Percentiles rank a stretch among this genome's conserved stretches.
Evolutionary conservation across 2,888 invertebrate species (phyloP).

Genomic region (Crematogaster levior): DNA sequence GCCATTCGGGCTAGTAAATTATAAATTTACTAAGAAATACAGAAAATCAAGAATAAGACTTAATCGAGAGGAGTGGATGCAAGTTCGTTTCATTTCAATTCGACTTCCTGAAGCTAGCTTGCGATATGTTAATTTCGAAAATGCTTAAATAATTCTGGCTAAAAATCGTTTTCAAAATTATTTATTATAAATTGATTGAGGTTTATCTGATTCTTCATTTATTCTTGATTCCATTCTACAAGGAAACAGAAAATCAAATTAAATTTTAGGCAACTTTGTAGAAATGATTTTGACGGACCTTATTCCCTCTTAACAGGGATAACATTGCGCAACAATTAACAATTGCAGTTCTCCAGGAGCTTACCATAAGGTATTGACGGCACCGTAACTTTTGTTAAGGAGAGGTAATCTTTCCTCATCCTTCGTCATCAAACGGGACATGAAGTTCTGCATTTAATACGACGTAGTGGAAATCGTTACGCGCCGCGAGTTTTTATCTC

Average conservation of each 20-base stretch:
- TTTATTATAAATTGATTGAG: not conserved
- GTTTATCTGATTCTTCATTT: not conserved
- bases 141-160: not conserved
- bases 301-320: not conserved
- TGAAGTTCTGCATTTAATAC: not conserved
- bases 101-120: not conserved
- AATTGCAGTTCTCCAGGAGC: constrained; percentile 35
- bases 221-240: not conserved
- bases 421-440: constrained; percentile 43
- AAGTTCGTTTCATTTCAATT: not conserved
- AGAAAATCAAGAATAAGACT: not conserved
- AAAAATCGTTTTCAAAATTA: not conserved
- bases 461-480: not conserved
- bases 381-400: constrained; percentile 61
- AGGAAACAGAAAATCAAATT: not conserved
- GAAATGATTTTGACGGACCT: not conserved
- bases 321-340: not conserved
- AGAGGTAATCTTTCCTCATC: constrained; percentile 65
- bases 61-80: no score
- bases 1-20: no score
- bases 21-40: constrained; percentile 11
- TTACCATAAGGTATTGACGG: constrained; percentile 74
- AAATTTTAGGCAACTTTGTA: not conserved
- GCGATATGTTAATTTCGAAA: not conserved
- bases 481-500: not conserved